These are phyloP conservation scores for Podocnemis expansa DNA, from an alignment of 2,113 vertebrate genomes.

Conservation along the genomic window DNA sequence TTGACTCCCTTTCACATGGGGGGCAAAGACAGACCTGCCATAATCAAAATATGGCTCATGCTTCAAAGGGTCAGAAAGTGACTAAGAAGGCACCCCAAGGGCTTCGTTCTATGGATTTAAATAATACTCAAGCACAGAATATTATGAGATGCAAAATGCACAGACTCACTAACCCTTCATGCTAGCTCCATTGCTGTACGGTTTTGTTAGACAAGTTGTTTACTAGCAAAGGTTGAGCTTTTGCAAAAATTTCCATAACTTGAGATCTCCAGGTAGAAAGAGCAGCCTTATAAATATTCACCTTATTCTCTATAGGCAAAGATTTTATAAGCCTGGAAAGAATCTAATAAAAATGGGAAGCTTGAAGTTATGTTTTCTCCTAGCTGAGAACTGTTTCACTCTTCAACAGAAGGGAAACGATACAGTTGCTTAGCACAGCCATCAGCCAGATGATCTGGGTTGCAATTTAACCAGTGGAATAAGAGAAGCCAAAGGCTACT, in stretches of 20 bases:
- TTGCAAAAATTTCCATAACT: background rate
- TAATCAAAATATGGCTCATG: background rate
- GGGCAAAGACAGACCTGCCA: background rate
- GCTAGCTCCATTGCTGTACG: background rate
- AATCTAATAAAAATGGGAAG: background rate
- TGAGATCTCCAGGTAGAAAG: background rate
- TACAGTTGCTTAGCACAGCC: background rate
- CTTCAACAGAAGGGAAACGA: background rate
- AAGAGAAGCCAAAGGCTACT: conserved; percentile 9
- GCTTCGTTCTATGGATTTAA: background rate
- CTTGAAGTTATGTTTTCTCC: background rate
- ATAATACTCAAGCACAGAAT: background rate
- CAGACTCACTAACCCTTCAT: background rate
- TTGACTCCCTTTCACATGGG: background rate
- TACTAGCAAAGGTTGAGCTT: background rate
- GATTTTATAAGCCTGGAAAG: background rate
- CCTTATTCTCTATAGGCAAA: background rate
- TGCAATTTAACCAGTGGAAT: background rate
- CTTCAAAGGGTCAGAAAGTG: background rate
- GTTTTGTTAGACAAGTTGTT: background rate
- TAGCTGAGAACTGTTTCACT: background rate
- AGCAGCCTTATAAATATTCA: background rate
- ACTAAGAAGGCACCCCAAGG: background rate
- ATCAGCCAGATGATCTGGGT: background rate
- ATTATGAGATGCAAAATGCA: background rate